Percentiles rank a stretch among this genome's conserved stretches.
Conservation (phyloP, 2,113 vertebrate species). For the Melierax canorus region DNA sequence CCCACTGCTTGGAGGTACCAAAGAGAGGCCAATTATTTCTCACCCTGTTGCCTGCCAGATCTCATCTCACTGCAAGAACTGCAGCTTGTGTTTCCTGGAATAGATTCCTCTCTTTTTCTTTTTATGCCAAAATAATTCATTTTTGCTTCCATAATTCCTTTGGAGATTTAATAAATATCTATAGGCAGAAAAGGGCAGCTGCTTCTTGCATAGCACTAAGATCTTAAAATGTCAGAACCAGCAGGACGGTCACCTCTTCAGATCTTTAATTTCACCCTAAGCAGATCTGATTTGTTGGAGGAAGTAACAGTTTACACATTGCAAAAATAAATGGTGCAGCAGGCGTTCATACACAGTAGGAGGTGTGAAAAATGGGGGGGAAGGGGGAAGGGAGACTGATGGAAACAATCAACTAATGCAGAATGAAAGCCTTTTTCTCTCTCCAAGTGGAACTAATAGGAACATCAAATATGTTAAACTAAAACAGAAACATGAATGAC, state of each 20-base stretch:
- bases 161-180: constrained; percentile 17
- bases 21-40: constrained; percentile 15
- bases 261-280: constrained; percentile 53
- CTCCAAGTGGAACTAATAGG: constrained; percentile 52
- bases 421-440: constrained; percentile 47
- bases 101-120: background rate
- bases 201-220: background rate
- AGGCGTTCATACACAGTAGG: constrained; percentile 53
- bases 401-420: constrained; percentile 66
- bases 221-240: constrained; percentile 46
- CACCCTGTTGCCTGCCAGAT: background rate
- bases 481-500: constrained; percentile 12
- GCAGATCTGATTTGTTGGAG: constrained; percentile 57
- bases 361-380: constrained; percentile 64
- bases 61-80: background rate
- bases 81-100: background rate
- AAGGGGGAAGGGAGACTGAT: constrained; percentile 18
- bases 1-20: background rate
- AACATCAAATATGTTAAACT: constrained; percentile 54
- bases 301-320: constrained; percentile 68
- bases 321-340: constrained; percentile 60
- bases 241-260: constrained; percentile 8
- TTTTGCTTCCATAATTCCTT: constrained; percentile 21
- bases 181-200: background rate
- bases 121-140: constrained; percentile 21